Evolutionary conservation across 2,797 vertebrate genomes (phyloP).

Genomic region (Chrysocyon brachyurus): DNA sequence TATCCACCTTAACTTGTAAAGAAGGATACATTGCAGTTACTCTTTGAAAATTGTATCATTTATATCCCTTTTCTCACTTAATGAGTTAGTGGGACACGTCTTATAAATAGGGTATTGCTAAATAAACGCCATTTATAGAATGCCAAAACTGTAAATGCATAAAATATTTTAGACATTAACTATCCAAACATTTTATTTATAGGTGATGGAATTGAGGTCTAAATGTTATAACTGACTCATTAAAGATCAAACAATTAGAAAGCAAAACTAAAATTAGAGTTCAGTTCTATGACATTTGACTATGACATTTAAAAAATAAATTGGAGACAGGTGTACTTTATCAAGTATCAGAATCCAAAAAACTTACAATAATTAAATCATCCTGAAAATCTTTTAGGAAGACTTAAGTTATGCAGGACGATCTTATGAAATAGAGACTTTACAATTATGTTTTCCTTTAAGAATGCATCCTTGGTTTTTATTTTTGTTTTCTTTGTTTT

Average conservation of each 20-base stretch:
- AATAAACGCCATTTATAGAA: background rate
- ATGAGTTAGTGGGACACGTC: background rate
- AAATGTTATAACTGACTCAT: slow-evolving; percentile 52
- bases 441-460: background rate
- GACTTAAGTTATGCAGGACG: background rate
- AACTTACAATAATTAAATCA: background rate
- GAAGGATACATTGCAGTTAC: background rate
- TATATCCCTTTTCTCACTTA: background rate
- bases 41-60: background rate
- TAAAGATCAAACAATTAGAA: slow-evolving; percentile 57
- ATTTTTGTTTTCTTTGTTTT: background rate
- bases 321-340: background rate
- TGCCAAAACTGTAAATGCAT: background rate
- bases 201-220: background rate
- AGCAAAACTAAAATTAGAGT: slow-evolving; percentile 24
- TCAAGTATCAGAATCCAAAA: slow-evolving; percentile 21
- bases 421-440: background rate
- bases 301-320: slow-evolving; percentile 33
- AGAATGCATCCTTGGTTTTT: background rate
- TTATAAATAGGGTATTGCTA: background rate
- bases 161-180: background rate
- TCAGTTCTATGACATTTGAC: background rate
- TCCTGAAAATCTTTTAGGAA: background rate
- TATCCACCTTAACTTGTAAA: background rate
- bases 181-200: slow-evolving; percentile 44